phyloP scores from a whole-genome alignment of 2,888 invertebrate species.

The Mechanitis messenoides region DNA sequence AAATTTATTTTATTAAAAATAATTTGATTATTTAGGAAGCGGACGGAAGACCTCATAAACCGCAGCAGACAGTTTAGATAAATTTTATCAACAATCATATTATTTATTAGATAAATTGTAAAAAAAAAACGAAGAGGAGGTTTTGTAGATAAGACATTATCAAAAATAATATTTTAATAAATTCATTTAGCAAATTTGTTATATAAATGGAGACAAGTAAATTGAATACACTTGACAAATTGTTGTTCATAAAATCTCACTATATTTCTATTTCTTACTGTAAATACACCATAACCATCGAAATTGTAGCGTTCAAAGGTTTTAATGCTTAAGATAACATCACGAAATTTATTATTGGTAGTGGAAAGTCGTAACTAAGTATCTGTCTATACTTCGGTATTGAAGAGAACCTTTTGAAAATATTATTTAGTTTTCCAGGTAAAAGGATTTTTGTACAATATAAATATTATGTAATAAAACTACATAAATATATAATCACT shows the following conservation, averaged over 20 bases:
- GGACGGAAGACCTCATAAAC: too few species aligned
- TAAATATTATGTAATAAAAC: too few species aligned
- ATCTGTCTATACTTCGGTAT: neutral
- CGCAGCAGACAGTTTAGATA: too few species aligned
- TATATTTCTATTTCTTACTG: neutral
- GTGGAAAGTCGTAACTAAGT: neutral
- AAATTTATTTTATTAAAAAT: neutral
- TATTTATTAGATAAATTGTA: too few species aligned
- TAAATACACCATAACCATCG: neutral
- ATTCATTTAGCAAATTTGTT: too few species aligned
- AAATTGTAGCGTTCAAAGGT: constrained; percentile 3
- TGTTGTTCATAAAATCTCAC: neutral
- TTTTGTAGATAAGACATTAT: too few species aligned
- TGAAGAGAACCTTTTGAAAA: neutral
- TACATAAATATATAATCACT: too few species aligned
- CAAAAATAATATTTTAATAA: too few species aligned
- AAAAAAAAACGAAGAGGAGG: too few species aligned
- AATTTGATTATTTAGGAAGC: neutral
- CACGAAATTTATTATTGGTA: neutral
- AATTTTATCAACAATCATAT: too few species aligned
- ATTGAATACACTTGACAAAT: neutral
- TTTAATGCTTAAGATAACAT: constrained; percentile 1
- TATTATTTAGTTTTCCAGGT: too few species aligned
- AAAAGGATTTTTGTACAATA: too few species aligned
- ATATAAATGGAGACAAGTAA: neutral